These are phyloP conservation scores for Scrobipalpa atriplicella DNA, from an alignment of 2,888 invertebrate species.

Conservation along the genomic window DNA sequence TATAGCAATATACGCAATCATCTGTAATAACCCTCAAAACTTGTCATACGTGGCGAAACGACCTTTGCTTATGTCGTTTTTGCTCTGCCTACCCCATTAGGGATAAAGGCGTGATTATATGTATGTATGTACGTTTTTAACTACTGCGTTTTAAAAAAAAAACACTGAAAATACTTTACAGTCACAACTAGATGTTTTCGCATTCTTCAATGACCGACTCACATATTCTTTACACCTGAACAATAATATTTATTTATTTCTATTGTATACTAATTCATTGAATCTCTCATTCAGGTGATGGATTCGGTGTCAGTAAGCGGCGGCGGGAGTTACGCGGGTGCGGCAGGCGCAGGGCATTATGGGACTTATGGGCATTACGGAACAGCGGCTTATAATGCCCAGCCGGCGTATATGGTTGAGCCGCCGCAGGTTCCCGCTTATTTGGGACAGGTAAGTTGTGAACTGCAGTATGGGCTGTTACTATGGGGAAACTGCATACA, in stretches of 20 bases:
- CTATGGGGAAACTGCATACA: too few relatives aligned
- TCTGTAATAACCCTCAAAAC: too few relatives aligned
- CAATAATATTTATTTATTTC: neutral
- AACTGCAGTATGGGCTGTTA: neutral
- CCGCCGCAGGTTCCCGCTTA: constrained; percentile 73
- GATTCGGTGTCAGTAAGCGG: constrained; percentile 75
- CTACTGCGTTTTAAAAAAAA: neutral
- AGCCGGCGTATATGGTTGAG: constrained; percentile 76
- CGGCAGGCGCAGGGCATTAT: constrained; percentile 69
- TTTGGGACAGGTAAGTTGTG: constrained; percentile 67
- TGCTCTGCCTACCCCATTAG: too few relatives aligned
- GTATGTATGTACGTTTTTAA: too few relatives aligned
- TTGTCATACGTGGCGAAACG: too few relatives aligned
- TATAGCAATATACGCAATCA: too few relatives aligned
- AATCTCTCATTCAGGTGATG: constrained; percentile 62
- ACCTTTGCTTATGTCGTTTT: too few relatives aligned
- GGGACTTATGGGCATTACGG: constrained; percentile 79
- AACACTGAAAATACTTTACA: neutral
- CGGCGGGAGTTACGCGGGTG: constrained; percentile 64
- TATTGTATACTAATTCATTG: neutral
- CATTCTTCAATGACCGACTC: neutral
- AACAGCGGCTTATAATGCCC: constrained; percentile 71
- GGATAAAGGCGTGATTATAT: too few relatives aligned
- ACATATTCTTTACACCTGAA: neutral
- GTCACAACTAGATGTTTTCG: neutral